Percentiles rank a stretch among this genome's conserved stretches.
Evolutionary conservation across 2,797 vertebrate species (phyloP).

Genomic region (Onychomys arenicola): DNA sequence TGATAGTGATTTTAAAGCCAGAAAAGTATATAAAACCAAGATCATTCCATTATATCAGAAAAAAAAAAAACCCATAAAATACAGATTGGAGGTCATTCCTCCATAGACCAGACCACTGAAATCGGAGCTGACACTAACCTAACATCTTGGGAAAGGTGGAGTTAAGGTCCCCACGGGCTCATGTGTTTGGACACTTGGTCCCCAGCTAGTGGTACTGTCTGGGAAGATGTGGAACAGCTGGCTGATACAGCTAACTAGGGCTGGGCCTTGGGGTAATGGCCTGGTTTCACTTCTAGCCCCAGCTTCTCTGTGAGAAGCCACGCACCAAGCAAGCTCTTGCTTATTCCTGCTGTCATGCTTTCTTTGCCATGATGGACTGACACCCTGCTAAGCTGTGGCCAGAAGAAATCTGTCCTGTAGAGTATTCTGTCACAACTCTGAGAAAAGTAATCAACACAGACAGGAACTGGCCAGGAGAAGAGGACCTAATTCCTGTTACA

Average conservation of each 20-base stretch:
- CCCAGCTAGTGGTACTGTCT: background rate
- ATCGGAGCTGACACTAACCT: background rate
- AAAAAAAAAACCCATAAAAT: conserved; percentile 23
- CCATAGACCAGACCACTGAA: background rate
- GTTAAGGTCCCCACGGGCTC: background rate
- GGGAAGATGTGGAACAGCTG: background rate
- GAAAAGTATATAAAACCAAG: background rate
- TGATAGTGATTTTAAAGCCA: background rate
- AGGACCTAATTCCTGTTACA: background rate
- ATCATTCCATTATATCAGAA: background rate
- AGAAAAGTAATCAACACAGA: background rate
- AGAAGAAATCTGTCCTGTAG: background rate
- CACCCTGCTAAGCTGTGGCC: background rate
- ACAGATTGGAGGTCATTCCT: background rate
- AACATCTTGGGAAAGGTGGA: background rate
- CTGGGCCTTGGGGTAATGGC: background rate
- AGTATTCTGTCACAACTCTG: background rate
- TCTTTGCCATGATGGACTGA: background rate
- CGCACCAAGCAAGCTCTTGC: background rate
- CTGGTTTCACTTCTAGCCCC: background rate
- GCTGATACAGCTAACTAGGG: background rate
- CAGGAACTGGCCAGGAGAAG: background rate
- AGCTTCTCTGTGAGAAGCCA: background rate
- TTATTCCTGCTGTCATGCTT: background rate
- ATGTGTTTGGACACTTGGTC: background rate